These are phyloP conservation scores for Astatoreochromis straeleni DNA, from an alignment of 2,113 vertebrate species.

Conservation along the genomic window DNA sequence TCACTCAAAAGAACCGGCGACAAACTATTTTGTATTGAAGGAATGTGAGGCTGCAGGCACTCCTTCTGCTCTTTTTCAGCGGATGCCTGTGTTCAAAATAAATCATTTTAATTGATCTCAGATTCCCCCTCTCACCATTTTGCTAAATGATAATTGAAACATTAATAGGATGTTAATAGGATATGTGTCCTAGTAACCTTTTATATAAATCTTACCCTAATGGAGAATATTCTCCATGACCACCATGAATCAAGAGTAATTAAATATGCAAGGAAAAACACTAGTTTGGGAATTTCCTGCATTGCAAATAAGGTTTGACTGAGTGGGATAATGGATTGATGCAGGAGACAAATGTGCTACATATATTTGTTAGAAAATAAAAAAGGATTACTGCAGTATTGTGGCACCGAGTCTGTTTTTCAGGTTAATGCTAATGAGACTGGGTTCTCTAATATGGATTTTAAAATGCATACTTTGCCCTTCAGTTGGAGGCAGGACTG, in stretches of 20 bases:
- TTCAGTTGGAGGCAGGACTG: constrained; percentile 21
- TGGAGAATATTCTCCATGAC: constrained; percentile 50
- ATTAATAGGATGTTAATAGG: constrained; percentile 69
- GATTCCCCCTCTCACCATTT: constrained; percentile 50
- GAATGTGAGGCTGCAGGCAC: constrained; percentile 31
- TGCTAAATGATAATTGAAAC: constrained; percentile 67
- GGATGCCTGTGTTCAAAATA: constrained; percentile 58
- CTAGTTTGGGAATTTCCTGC: constrained; percentile 28
- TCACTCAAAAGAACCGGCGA: constrained; percentile 41
- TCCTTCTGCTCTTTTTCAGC: constrained; percentile 25
- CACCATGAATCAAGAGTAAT: constrained; percentile 54
- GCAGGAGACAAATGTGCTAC: neutral
- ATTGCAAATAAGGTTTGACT: constrained; percentile 36
- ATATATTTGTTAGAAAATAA: neutral
- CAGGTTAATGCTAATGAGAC: constrained; percentile 17
- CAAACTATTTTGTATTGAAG: constrained; percentile 61
- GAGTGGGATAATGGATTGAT: neutral
- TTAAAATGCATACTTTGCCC: constrained; percentile 53
- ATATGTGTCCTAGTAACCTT: constrained; percentile 69
- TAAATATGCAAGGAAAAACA: constrained; percentile 48
- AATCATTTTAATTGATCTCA: constrained; percentile 69
- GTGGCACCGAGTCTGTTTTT: neutral
- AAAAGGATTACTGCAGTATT: neutral
- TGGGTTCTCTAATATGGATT: neutral
- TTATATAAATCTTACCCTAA: constrained; percentile 68